Evolutionary conservation across 2,888 invertebrate species (phyloP).

Genomic region (Dicranocentrus wangi): DNA sequence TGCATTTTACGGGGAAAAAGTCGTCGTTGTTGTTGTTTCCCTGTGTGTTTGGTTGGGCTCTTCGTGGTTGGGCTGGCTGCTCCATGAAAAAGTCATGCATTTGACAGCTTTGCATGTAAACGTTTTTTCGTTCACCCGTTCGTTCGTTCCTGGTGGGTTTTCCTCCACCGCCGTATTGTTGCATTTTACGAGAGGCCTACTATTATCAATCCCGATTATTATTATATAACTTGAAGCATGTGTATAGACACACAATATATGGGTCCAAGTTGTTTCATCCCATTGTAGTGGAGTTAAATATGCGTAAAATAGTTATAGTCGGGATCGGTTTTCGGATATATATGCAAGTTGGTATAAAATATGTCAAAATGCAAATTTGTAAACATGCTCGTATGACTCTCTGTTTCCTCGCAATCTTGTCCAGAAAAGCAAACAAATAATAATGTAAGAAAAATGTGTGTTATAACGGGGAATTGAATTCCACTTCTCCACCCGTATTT

Average conservation of each 20-base stretch:
- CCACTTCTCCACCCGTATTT: constrained; percentile 7
- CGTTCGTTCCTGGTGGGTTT: constrained; percentile 4
- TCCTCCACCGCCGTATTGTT: neutral
- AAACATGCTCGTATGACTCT: neutral
- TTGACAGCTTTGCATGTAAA: constrained; percentile 35
- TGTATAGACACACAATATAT: neutral
- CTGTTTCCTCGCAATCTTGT: neutral
- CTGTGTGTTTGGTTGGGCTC: neutral
- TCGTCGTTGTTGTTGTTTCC: too few relatives aligned
- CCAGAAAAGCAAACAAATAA: neutral
- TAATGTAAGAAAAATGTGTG: constrained; percentile 4
- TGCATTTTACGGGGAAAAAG: too few relatives aligned
- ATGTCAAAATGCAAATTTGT: constrained; percentile 50
- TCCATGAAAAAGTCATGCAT: constrained; percentile 33
- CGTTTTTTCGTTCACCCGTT: too few relatives aligned
- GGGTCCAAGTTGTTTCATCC: neutral
- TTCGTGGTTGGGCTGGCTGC: neutral
- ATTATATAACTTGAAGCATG: too few relatives aligned
- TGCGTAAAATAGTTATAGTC: neutral
- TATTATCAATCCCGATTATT: constrained; percentile 12
- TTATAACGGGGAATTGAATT: constrained; percentile 40
- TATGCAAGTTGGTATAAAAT: neutral
- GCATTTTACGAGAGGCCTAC: neutral
- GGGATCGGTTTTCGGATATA: neutral
- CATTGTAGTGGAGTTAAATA: neutral